Evolutionary conservation across 2,113 vertebrate species (phyloP), one percentile per base, ranked within the genome.

Genomic region (Nothoprocta perdicaria): DNA sequence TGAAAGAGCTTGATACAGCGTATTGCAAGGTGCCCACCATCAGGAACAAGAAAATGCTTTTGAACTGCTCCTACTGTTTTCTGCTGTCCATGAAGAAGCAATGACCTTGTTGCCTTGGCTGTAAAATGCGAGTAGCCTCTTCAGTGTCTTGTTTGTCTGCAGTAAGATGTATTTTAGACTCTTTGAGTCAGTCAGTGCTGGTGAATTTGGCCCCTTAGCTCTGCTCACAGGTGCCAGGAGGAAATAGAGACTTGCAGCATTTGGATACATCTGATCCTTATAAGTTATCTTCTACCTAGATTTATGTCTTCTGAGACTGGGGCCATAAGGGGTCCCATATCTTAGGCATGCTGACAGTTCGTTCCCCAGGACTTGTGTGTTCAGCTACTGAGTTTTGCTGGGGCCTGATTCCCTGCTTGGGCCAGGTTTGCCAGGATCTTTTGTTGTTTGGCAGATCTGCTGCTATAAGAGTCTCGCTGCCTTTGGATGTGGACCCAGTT

Each of bases 161-260:
- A 68, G 31, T 50, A 89, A 84, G 76, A 75, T 71, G 46, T 87
- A 92, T 95, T 95, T 92, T 89, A 93, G 86, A 89, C 85, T 89
- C 84, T 93, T 63, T 46, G 26, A 68, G 69, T 80, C 82, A 69
- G 23, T 74, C 85, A 81, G 50, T 84, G 57, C 48, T 83, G 89
- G 50, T 85, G 74, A 91, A 66, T 69, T 93, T 92, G 92, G 66
- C 91, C 65, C 22, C 21, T 66, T 85, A 24, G 26, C 29, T 86
- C 27, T 76, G 61, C 58, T 89, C 66, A 68, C 68, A 83, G 85
- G 53, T 91, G 79, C 58, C 2, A 14, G 4, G 31, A 60, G 73
- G 58, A 89, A 93, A 69, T 33, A 53, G 91, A 93, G 85, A 80
- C 1, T 2, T 90, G 91, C 50, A 57, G n/a, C 40, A 82, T 67